phyloP scores from a whole-genome alignment of 2,113 vertebrate species.

The Misgurnus anguillicaudatus region DNA sequence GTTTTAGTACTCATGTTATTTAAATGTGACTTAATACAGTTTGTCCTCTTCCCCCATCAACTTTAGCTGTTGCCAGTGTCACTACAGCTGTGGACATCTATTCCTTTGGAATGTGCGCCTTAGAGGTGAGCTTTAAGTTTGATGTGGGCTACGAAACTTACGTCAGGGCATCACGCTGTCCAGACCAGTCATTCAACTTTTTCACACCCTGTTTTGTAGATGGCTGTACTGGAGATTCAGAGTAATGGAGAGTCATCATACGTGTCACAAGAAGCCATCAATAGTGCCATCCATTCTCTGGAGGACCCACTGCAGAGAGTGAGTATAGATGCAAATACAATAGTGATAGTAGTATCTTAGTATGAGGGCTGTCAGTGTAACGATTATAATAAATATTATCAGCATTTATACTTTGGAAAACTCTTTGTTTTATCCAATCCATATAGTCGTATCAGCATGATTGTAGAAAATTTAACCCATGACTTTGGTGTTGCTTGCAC shows the following conservation, averaged over 20 bases:
- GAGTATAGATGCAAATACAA: conserved; percentile 56
- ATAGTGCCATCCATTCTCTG: conserved; percentile 94
- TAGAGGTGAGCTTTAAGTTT: conserved; percentile 85
- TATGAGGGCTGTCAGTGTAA: no score
- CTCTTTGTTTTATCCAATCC: no score
- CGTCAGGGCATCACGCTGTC: not conserved
- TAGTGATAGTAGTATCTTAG: no score
- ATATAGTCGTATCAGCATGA: no score
- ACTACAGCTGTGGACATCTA: conserved; percentile 99
- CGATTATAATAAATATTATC: no score
- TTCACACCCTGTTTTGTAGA: conserved; percentile 70
- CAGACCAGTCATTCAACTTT: not conserved
- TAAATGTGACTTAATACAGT: not conserved
- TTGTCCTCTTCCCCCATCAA: conserved; percentile 23
- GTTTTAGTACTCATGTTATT: not conserved
- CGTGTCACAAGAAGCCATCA: conserved; percentile 97
- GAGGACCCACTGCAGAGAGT: conserved; percentile 96
- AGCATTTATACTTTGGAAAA: no score
- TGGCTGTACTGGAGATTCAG: conserved; percentile 98
- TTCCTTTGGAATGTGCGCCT: conserved; percentile 98
- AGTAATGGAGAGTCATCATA: conserved; percentile 97
- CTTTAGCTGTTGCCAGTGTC: conserved; percentile 85
- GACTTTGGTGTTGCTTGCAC: no score
- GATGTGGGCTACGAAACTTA: not conserved
- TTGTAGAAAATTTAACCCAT: no score